Conservation (phyloP, 2,797 vertebrate species). For the Tragopan temminckii region DNA sequence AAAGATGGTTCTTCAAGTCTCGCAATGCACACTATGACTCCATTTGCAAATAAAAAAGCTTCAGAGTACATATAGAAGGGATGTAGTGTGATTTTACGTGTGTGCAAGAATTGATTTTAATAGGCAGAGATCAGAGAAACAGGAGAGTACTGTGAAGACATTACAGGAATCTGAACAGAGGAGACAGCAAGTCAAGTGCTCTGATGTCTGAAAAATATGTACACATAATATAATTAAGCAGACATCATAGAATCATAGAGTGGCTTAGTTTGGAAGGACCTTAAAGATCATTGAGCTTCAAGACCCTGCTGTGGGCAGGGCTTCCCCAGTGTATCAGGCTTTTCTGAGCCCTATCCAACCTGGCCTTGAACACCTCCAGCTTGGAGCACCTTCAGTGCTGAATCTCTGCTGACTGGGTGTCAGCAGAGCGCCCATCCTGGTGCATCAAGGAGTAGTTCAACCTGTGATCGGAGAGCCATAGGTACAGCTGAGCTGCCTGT, state of each 20-base stretch:
- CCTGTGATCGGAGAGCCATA: fast-evolving
- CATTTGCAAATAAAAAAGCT: neutral
- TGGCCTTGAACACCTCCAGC: neutral
- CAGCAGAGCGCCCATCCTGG: neutral
- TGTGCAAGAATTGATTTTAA: neutral
- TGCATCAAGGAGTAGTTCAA: neutral
- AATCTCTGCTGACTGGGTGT: neutral
- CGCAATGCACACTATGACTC: neutral
- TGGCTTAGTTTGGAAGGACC: no score
- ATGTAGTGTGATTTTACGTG: neutral
- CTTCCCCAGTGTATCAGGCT: no score
- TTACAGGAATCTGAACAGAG: neutral
- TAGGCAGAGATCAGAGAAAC: neutral
- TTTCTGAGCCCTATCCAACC: no score
- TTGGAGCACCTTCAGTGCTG: neutral
- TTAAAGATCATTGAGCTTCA: no score
- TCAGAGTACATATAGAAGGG: neutral
- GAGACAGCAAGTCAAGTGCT: neutral
- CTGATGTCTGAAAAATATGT: neutral
- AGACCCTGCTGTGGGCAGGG: no score
- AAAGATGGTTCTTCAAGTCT: neutral
- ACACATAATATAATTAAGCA: neutral
- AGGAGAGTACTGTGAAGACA: neutral
- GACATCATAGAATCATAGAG: neutral
- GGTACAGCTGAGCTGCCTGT: neutral